Base-by-base conservation (phyloP, 2,113 vertebrate genomes). In the Lepus timidus region DNA sequence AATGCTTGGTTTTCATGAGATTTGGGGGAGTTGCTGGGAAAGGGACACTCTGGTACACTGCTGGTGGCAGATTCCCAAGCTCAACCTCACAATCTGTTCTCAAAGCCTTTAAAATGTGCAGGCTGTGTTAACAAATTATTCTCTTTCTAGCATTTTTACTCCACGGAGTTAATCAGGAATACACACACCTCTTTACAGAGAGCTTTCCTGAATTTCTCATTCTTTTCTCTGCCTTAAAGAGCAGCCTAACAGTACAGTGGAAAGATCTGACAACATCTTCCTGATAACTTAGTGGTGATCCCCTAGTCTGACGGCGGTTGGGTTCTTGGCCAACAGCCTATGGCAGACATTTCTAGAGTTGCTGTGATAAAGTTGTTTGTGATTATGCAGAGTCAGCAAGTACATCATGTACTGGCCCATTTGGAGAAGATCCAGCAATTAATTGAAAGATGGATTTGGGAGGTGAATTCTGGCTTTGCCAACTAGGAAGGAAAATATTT, bases 401-500 rank as follows among this genome's bases (percentile, higher is more conserved):
- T 74, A 86, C 68, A 88, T 95, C 62, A 27, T 76, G 62, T 44
- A 29, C 67, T 52, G 29, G 86, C 31, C 86, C 68, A 55, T 9
- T 70, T 97, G 95, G 95, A 93, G 94, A 93, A 91, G 29, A 23
- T 51, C 44, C 75, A 92, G 74, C 23, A 65, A 61, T 90, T 82
- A 88, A 31, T 95, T 88, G 81, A 96, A 97, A 92, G 64, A 92
- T 85, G 29, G 29, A 22, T 68, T 82, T 29, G 44, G 74, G 33
- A 76, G 79, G 8, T 44, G n/a, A 90, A 85, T 82, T 86, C 61
- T 33, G 82, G 52, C 84, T 74, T 58, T 88, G 78, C 65, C 90
- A 71, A 29, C 17, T 64, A 16, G 65, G 73, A 93, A 89, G 75
- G 49, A 25, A 83, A 93, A 19, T 33, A 85, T 76, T 91, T 85